Conservation (phyloP, 2,113 vertebrate species). For the Arizona elegans region DNA sequence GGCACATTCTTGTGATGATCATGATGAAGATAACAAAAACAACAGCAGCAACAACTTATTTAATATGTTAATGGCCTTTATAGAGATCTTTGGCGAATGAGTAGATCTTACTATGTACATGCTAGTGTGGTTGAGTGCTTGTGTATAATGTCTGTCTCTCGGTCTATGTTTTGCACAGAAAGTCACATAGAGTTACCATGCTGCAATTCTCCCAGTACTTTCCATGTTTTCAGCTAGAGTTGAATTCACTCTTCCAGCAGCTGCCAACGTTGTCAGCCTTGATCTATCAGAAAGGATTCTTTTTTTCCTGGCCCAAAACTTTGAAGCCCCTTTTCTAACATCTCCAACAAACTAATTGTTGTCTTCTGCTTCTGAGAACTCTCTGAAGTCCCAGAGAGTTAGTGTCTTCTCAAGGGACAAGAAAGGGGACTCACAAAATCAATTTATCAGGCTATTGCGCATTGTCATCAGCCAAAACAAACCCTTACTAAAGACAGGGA, state of each 20-base stretch:
- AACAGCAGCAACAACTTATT: neutral
- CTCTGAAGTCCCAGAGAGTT: constrained; percentile 94
- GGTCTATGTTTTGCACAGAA: neutral
- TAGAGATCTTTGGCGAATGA: neutral
- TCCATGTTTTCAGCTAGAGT: constrained; percentile 43
- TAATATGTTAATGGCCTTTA: neutral
- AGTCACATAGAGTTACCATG: constrained; percentile 59
- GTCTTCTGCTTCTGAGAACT: constrained; percentile 79
- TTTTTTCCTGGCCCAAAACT: constrained; percentile 74
- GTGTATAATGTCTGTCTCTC: neutral
- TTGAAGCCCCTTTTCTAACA: constrained; percentile 87
- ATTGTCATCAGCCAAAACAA: constrained; percentile 85
- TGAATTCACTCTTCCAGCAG: constrained; percentile 69
- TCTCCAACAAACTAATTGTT: constrained; percentile 96
- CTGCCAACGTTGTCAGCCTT: constrained; percentile 85
- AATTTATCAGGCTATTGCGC: constrained; percentile 85
- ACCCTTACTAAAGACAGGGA: constrained; percentile 77
- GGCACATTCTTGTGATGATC: neutral
- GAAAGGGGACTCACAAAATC: constrained; percentile 82
- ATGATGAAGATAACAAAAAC: neutral
- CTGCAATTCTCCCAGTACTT: constrained; percentile 50
- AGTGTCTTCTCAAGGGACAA: constrained; percentile 87
- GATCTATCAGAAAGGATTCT: constrained; percentile 93
- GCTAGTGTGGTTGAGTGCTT: neutral
- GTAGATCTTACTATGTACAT: constrained; percentile 5